These are phyloP conservation scores for Ferrisia virgata DNA, from an alignment of 2,888 invertebrate species.

Conservation along the genomic window DNA sequence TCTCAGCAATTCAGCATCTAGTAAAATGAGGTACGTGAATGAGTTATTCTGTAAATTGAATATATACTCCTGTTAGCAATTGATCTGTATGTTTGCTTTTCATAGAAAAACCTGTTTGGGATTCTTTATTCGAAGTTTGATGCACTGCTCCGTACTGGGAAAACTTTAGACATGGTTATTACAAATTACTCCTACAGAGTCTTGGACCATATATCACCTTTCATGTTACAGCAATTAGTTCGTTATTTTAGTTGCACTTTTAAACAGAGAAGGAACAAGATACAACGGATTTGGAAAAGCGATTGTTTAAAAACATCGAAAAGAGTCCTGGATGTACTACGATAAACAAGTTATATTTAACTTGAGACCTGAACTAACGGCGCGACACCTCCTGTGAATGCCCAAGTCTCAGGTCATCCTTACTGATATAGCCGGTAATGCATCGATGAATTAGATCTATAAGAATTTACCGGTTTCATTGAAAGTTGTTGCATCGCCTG, in stretches of 20 bases:
- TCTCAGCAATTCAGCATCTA: slow-evolving; percentile 84
- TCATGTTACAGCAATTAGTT: slow-evolving; percentile 76
- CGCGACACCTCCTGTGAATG: slow-evolving; percentile 85
- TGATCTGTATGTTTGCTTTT: background rate
- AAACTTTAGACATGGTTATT: slow-evolving; percentile 98
- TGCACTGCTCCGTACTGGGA: slow-evolving; percentile 93
- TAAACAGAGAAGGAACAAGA: background rate
- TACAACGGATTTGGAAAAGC: slow-evolving; percentile 68
- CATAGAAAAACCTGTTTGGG: slow-evolving; percentile 58
- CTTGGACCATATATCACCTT: slow-evolving; percentile 92
- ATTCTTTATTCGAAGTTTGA: slow-evolving; percentile 87
- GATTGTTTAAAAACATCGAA: slow-evolving; percentile 78
- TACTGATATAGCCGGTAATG: slow-evolving; percentile 91
- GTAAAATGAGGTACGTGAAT: slow-evolving; percentile 65
- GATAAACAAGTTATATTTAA: slow-evolving; percentile 97
- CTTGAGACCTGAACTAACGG: slow-evolving; percentile 89
- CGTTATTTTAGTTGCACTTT: too few relatives aligned
- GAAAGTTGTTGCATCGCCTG: slow-evolving; percentile 38
- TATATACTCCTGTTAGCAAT: background rate
- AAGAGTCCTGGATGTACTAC: slow-evolving; percentile 88
- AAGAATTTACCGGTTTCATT: slow-evolving; percentile 90
- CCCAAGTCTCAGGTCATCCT: slow-evolving; percentile 89
- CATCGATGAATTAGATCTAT: slow-evolving; percentile 82
- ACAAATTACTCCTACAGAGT: too few relatives aligned
- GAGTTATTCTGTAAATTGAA: background rate